Base-by-base conservation (phyloP, 2,797 vertebrate species). In the Paguma larvata region DNA sequence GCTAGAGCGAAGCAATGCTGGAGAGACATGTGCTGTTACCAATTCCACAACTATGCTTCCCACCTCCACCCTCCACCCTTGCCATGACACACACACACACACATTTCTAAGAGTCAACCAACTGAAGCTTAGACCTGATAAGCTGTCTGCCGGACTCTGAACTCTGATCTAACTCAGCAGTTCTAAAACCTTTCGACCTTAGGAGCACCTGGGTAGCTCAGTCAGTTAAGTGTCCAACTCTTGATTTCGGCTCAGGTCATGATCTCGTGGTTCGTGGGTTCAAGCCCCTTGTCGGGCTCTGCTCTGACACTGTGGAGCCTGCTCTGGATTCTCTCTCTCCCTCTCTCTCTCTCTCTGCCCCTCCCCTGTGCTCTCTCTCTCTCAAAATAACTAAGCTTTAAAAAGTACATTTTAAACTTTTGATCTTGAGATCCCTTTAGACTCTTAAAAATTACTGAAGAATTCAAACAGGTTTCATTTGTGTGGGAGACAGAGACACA, bases 371-470 rank as follows among this genome's bases (percentile, higher is more conserved):
- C 53, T 2, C 18, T 19, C 56, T 56, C 56, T 59, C 56, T 59
- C 21, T 10, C 56, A 23, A 19, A 59, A 23, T 53, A 53, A 53
- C 16, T 51, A 51, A 51, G 16, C 51, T 53, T 53, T 53, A 53
- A 53, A 53, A 53, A 48, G 16, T 53, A 16, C 51, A 53, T 53
- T 53, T 53, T 16, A 53, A 53, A 18, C 15, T 53, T 53, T 16
- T 53, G 51, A 4, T 72, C n/a, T 70, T 68, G 1, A 10, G 10
- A 51, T 84, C 30, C 23, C 9, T 84, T 95, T 65, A n/a, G 2
- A 59, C 3, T 91, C 82, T 86, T 79, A 70, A 83, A 94, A 83
- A 91, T 78, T 68, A 70, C 15, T 56, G 25, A 72, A 46, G 67
- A 91, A 95, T 85, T 15, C 15, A 72, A 84, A 53, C 10, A n/a